phyloP scores from a whole-genome alignment of 2,888 invertebrate genomes.

The Dasysyrphus albostriatus region DNA sequence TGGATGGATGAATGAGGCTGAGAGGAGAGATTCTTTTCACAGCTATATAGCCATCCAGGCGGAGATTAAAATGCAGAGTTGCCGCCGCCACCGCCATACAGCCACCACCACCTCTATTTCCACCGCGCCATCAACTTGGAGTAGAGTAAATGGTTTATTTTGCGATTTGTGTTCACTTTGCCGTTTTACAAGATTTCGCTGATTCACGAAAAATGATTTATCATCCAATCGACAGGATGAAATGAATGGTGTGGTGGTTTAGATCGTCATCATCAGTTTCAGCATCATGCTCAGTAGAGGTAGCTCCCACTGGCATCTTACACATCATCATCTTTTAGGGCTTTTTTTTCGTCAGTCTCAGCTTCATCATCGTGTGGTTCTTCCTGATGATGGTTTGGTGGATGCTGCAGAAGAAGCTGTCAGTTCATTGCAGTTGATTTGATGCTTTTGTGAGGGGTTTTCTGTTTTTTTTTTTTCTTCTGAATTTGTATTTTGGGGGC shows the following conservation, averaged over 20 bases:
- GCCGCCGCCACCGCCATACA: not conserved
- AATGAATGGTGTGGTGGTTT: conserved; percentile 55
- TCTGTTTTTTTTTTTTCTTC: not conserved
- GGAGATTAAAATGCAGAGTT: conserved; percentile 49
- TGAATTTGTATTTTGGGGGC: conserved; percentile 37
- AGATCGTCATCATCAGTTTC: conserved; percentile 57
- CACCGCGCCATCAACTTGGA: conserved; percentile 10
- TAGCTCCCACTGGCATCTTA: conserved; percentile 57
- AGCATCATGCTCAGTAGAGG: conserved; percentile 18
- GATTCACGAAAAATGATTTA: conserved; percentile 78
- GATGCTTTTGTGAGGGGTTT: conserved; percentile 16
- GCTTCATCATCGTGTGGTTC: conserved; percentile 25
- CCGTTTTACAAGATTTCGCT: conserved; percentile 76
- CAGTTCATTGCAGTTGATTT: conserved; percentile 66
- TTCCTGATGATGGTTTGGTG: conserved; percentile 18
- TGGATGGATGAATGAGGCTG: conserved; percentile 55
- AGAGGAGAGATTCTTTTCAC: conserved; percentile 39
- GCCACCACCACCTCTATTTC: not conserved
- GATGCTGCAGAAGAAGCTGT: conserved; percentile 66
- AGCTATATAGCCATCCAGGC: conserved; percentile 35
- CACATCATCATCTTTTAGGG: conserved; percentile 67
- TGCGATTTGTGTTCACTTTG: conserved; percentile 74
- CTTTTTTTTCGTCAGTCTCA: conserved; percentile 53
- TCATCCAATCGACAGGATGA: conserved; percentile 72
- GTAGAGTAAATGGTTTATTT: conserved; percentile 56